These are phyloP conservation scores for Catotricha subobsoleta DNA, from an alignment of 2,888 invertebrate species.

Conservation along the genomic window DNA sequence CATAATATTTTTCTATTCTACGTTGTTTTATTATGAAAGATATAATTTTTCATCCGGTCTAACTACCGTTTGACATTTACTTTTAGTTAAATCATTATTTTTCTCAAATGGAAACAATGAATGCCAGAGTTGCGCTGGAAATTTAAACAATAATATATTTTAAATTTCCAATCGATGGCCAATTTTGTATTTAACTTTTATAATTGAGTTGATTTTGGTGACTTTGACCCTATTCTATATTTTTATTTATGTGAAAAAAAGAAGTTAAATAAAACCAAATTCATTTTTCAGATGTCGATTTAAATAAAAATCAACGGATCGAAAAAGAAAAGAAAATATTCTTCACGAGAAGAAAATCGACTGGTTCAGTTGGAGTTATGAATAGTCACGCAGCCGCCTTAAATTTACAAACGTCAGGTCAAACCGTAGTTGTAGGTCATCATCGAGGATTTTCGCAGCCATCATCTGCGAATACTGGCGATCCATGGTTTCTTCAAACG, in stretches of 20 bases:
- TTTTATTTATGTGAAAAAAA: background rate
- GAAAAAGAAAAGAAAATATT: slow-evolving; percentile 1
- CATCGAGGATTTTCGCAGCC: slow-evolving; percentile 31
- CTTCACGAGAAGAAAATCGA: slow-evolving; percentile 6
- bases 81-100: no score
- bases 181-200: background rate
- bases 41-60: no score
- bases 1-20: no score
- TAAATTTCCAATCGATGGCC: no score
- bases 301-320: slow-evolving; percentile 1
- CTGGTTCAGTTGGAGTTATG: slow-evolving; percentile 20
- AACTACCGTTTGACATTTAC: no score
- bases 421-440: slow-evolving; percentile 30
- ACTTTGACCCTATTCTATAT: background rate
- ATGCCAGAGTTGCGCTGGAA: no score
- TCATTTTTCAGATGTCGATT: slow-evolving; percentile 1
- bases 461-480: slow-evolving; percentile 23
- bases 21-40: no score
- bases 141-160: no score
- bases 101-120: no score
- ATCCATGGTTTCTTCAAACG: slow-evolving; percentile 30
- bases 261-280: background rate
- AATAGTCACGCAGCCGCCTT: slow-evolving; percentile 29
- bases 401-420: slow-evolving; percentile 24
- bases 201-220: background rate